Evolutionary conservation across 2,888 invertebrate species (phyloP).

Genomic region (Caenorhabditis parvicauda): DNA sequence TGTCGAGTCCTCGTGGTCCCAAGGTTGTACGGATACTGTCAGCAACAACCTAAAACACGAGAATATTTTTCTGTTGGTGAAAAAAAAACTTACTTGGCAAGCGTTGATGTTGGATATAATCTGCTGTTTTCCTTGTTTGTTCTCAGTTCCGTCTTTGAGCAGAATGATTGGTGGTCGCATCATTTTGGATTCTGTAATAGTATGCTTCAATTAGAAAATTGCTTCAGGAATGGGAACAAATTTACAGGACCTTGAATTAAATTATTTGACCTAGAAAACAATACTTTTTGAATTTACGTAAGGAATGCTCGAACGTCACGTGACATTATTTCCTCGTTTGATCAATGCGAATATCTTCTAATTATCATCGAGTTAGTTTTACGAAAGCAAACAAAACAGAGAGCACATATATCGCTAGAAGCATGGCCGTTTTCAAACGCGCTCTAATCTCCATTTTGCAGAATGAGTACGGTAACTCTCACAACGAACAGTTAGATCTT

Average conservation of each 20-base stretch:
- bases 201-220: neutral
- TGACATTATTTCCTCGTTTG: too few species aligned
- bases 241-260: too few species aligned
- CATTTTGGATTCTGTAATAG: slow-evolving; percentile 25
- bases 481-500: too few species aligned
- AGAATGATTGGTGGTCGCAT: slow-evolving; percentile 83
- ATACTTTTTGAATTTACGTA: slow-evolving; percentile 1
- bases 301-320: too few species aligned
- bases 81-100: slow-evolving; percentile 48
- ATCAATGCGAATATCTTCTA: too few species aligned
- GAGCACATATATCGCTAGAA: too few species aligned
- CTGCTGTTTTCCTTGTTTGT: slow-evolving; percentile 75
- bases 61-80: neutral
- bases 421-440: too few species aligned
- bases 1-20: slow-evolving; percentile 98
- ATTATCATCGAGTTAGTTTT: too few species aligned
- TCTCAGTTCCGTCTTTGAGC: slow-evolving; percentile 93
- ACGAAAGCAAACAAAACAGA: too few species aligned
- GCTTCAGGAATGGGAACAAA: neutral
- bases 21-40: slow-evolving; percentile 95
- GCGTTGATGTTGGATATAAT: slow-evolving; percentile 64
- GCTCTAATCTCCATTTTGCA: too few species aligned
- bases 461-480: too few species aligned
- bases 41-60: slow-evolving; percentile 70
- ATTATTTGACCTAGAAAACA: too few species aligned